Conservation (phyloP, 2,113 vertebrate species). For the Rana temporaria region DNA sequence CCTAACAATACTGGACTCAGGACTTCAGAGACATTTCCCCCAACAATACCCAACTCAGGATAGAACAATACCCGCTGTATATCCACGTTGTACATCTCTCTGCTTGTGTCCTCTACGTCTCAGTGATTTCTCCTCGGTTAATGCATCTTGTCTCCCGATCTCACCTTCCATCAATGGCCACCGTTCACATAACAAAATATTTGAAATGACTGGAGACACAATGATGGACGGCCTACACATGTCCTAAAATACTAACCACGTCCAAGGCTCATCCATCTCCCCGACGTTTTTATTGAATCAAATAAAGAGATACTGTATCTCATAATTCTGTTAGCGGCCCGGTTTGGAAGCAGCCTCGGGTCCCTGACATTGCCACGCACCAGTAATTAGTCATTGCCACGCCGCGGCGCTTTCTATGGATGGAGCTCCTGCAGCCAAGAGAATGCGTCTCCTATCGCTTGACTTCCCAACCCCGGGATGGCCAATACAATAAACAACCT, state of each 20-base stretch:
- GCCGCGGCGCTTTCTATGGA: neutral
- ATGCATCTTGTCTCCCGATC: conserved; percentile 7
- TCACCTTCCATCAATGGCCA: neutral
- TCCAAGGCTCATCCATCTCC: conserved; percentile 36
- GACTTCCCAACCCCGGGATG: no score
- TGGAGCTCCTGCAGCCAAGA: neutral
- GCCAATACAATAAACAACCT: no score
- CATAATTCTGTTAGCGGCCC: conserved; percentile 18
- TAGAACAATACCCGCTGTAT: neutral
- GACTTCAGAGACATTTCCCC: no score
- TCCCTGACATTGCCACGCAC: conserved; percentile 8
- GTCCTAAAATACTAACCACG: conserved; percentile 35
- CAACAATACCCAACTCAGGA: no score
- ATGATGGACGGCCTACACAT: conserved; percentile 34
- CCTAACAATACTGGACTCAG: no score
- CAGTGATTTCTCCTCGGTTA: neutral
- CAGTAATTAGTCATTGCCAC: conserved; percentile 11
- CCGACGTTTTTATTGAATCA: conserved; percentile 44
- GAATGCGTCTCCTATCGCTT: neutral
- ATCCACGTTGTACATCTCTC: neutral
- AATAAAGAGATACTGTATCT: conserved; percentile 50
- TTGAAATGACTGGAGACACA: conserved; percentile 9
- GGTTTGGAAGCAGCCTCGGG: conserved; percentile 12
- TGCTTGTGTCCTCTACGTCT: neutral
- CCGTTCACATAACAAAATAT: conserved; percentile 17